Percentiles rank a stretch among this genome's conserved stretches.
These are phyloP conservation scores for Dermolepida albohirtum DNA, from an alignment of 2,888 invertebrate genomes.

Conservation along the genomic window DNA sequence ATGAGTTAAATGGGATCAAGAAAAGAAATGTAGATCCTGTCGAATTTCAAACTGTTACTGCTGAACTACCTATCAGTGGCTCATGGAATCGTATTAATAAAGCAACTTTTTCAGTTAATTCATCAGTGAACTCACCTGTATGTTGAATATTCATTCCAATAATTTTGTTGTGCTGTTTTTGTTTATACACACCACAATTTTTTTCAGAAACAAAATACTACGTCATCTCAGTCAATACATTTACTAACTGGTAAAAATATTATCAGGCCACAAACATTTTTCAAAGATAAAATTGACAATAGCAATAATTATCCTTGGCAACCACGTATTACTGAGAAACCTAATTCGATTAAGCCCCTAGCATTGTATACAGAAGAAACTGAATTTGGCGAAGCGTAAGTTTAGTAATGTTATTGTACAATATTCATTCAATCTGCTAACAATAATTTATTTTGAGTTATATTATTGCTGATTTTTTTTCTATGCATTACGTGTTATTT, in stretches of 20 bases:
- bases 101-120: slow-evolving; percentile 55
- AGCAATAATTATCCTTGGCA: slow-evolving; percentile 78
- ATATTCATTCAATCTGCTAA: slow-evolving; percentile 41
- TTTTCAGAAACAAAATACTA: slow-evolving; percentile 23
- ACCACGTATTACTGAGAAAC: slow-evolving; percentile 87
- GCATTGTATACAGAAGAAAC: slow-evolving; percentile 78
- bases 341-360: slow-evolving; percentile 86
- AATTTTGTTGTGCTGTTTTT: slow-evolving; percentile 1
- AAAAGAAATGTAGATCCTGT: slow-evolving; percentile 68
- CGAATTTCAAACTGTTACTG: slow-evolving; percentile 65
- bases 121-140: slow-evolving; percentile 47
- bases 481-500: neutral
- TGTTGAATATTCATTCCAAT: slow-evolving; percentile 30
- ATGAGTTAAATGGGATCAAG: slow-evolving; percentile 73
- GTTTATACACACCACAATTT: slow-evolving; percentile 7
- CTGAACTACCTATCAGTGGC: slow-evolving; percentile 66
- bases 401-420: slow-evolving; percentile 14
- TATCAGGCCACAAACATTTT: slow-evolving; percentile 84
- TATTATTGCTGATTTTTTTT: neutral
- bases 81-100: slow-evolving; percentile 70
- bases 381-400: slow-evolving; percentile 71
- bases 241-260: slow-evolving; percentile 80
- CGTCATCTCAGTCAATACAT: slow-evolving; percentile 60
- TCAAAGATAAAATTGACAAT: slow-evolving; percentile 89
- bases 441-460: slow-evolving; percentile 6